Percentiles rank a stretch among this genome's conserved stretches.
phyloP scores from a whole-genome alignment of 2,797 vertebrate genomes.

The Neosilurus mollespiculum region DNA sequence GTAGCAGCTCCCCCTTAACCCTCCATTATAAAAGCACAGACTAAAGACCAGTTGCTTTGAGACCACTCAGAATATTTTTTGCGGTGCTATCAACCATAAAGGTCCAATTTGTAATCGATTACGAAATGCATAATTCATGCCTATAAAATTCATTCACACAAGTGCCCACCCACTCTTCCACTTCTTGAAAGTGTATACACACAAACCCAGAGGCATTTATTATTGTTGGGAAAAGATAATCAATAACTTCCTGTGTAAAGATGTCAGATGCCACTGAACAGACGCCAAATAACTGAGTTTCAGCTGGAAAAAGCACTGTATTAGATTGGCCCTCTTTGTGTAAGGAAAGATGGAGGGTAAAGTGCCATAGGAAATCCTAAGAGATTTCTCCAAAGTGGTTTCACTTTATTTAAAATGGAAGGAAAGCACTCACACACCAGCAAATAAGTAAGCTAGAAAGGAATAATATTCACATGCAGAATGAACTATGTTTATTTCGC shows the following conservation, averaged over 20 bases:
- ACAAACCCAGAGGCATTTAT: conserved; percentile 35
- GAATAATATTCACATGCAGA: neutral
- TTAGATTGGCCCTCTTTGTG: conserved; percentile 43
- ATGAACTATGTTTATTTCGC: neutral
- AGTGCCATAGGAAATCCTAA: conserved; percentile 50
- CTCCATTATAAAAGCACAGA: conserved; percentile 36
- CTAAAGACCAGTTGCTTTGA: conserved; percentile 55
- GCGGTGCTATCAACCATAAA: conserved; percentile 71
- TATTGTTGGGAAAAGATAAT: conserved; percentile 49
- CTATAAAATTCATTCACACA: conserved; percentile 51
- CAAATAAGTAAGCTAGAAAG: neutral
- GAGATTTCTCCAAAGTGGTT: conserved; percentile 43
- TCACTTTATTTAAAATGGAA: conserved; percentile 47
- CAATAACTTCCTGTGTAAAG: conserved; percentile 49
- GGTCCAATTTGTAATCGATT: conserved; percentile 62
- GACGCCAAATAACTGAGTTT: conserved; percentile 40
- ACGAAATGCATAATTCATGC: conserved; percentile 52
- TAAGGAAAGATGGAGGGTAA: conserved; percentile 37
- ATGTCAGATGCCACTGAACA: conserved; percentile 40
- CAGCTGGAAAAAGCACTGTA: conserved; percentile 25
- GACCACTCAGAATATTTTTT: conserved; percentile 67
- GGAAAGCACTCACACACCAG: conserved; percentile 3
- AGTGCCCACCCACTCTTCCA: conserved; percentile 16
- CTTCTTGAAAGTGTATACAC: conserved; percentile 39
- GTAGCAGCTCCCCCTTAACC: conserved; percentile 46